Evolutionary conservation across 2,888 invertebrate genomes (phyloP), one percentile per base, ranked within the genome.

Genomic region (Pollenia griseotomentosa): DNA sequence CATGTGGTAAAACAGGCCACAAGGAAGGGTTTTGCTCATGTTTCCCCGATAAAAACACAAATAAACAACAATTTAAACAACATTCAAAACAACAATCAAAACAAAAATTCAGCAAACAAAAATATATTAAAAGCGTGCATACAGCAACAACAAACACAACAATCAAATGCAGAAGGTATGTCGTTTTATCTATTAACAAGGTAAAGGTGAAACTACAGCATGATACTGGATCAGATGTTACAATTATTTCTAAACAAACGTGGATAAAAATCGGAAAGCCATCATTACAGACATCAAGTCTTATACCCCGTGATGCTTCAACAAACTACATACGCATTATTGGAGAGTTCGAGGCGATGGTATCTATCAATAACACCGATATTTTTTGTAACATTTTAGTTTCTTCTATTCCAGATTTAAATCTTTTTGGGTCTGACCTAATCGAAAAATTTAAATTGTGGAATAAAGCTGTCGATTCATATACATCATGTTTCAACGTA

Each of bases 1-100:
- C 4, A 16, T 75, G 63, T 40, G 8, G 14, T 11, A 40, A 12
- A 48, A 16, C 51, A 1, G 85, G 86, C 2, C 87, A 88, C 51
- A 88, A 86, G 23, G 23, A 23, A 23, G 23, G 23, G 23, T 23
- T 79, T 73, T 85, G 85, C 65, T 42, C 74, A 12, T 83, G 79
- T 63, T 75, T 74, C 19, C n/a, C 48, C 7, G 66, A 48, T 8
- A 65, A 66, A 46, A 57, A 23, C 11, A 23, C 19, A 57, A 57
- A 23, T 5, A 23, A 57, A 55, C n/a, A 53, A 8, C 14, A 53
- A n/a, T 53, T 53, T 7, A 53, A 53, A 4, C 14, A 16, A n/a
- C 8, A 16, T 2, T 23, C 23, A 53, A 53, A 53, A n/a, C n/a
- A 53, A 53, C n/a, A 23, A 23, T 23, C 23, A 2, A 23, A 23